Conservation (phyloP, 2,888 invertebrate species). For the Stenodema calcarata region DNA sequence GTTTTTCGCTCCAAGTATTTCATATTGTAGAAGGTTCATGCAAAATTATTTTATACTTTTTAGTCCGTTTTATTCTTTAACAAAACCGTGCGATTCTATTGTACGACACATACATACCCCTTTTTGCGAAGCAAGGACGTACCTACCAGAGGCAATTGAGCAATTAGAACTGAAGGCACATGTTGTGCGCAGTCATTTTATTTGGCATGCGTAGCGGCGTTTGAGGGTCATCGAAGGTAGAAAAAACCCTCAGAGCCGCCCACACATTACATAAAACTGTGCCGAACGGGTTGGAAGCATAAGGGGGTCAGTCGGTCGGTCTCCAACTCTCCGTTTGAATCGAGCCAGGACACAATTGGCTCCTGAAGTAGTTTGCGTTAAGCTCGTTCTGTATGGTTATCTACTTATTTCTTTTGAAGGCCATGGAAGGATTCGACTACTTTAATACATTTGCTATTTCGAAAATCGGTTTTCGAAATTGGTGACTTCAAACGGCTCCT, state of each 20-base stretch:
- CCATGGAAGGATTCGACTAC: not conserved
- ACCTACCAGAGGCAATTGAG: not conserved
- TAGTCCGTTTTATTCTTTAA: no score
- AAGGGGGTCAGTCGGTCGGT: constrained; percentile 42
- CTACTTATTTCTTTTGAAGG: not conserved
- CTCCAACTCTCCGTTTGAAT: not conserved
- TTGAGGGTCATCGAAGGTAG: constrained; percentile 31
- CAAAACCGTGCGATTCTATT: no score
- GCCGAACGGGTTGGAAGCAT: not conserved
- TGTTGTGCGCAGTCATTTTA: constrained; percentile 16
- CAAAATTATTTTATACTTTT: no score
- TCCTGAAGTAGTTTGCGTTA: not conserved
- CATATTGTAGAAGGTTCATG: no score
- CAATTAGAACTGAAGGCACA: not conserved
- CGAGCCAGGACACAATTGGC: constrained; percentile 3
- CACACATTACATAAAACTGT: constrained; percentile 38
- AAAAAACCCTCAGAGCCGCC: constrained; percentile 16
- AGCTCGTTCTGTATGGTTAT: not conserved
- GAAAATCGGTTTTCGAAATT: not conserved
- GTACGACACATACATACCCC: no score
- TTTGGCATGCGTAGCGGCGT: constrained; percentile 20
- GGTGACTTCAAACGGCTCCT: not conserved
- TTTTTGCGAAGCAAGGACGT: no score
- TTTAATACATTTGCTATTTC: not conserved
- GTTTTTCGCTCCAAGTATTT: no score